phyloP scores from a whole-genome alignment of 2,888 invertebrate genomes.

The Dioctria rufipes region DNA sequence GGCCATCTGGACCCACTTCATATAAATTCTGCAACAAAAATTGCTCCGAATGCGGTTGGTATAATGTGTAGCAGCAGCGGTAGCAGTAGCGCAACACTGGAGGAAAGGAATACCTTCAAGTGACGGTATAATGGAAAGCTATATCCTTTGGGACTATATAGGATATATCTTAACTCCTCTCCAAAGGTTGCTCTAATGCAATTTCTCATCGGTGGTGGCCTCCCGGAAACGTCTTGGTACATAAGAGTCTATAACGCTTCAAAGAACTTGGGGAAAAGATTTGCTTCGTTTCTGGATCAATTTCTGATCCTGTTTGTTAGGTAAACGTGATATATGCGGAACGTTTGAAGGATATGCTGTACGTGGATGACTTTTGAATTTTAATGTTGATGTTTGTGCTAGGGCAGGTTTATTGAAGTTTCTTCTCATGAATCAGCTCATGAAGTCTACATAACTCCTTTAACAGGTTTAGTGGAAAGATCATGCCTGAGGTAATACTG shows the following conservation, averaged over 20 bases:
- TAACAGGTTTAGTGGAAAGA: background rate
- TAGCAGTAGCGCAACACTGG: background rate
- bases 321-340: conserved; percentile 40
- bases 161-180: conserved; percentile 26
- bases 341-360: conserved; percentile 27
- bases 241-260: conserved; percentile 12
- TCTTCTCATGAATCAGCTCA: background rate
- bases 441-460: background rate
- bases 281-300: conserved; percentile 25
- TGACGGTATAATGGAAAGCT: conserved; percentile 36
- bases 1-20: conserved; percentile 43
- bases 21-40: conserved; percentile 46
- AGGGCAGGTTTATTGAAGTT: background rate
- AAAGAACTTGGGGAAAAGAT: conserved; percentile 28
- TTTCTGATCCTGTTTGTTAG: conserved; percentile 51
- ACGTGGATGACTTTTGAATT: conserved; percentile 42
- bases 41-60: conserved; percentile 16
- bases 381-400: conserved; percentile 10
- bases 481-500: background rate
- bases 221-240: background rate
- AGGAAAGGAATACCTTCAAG: conserved; percentile 10
- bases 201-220: conserved; percentile 26
- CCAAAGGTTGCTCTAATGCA: conserved; percentile 29
- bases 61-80: background rate
- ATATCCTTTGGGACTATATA: conserved; percentile 21